Conservation (phyloP, 2,113 vertebrate genomes). For the Vireo altiloquus region DNA sequence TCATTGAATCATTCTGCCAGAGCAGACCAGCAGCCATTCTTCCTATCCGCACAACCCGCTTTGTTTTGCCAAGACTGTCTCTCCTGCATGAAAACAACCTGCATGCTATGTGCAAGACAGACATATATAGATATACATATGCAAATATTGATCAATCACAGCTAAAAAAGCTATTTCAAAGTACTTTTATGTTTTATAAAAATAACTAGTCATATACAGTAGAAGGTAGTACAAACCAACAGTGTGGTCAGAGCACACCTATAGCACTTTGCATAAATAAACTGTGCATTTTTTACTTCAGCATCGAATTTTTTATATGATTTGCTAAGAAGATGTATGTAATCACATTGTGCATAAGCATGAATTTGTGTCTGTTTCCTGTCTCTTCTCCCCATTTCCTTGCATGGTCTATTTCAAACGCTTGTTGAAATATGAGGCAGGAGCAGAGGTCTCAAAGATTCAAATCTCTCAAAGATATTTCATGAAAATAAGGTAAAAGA, state of each 20-base stretch:
- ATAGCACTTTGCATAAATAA: neutral
- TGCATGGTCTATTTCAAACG: neutral
- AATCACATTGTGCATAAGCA: neutral
- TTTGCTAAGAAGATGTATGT: neutral
- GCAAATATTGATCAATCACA: neutral
- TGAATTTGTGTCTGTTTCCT: neutral
- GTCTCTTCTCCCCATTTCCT: neutral
- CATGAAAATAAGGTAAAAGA: neutral
- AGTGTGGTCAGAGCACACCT: neutral
- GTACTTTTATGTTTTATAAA: neutral
- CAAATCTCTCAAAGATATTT: neutral
- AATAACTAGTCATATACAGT: neutral
- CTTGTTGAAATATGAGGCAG: fast-evolving
- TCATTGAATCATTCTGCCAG: neutral
- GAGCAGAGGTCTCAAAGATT: neutral
- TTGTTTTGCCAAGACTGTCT: neutral
- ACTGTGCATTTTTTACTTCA: neutral
- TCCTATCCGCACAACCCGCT: fast-evolving
- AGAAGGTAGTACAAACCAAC: neutral
- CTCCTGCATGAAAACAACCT: neutral
- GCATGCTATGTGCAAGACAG: neutral
- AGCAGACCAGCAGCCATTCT: neutral
- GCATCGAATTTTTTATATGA: neutral
- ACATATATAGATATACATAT: neutral
- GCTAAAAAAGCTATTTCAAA: neutral